phyloP scores from a whole-genome alignment of 1,140 invertebrate genomes.

The Araneus ventricosus region DNA sequence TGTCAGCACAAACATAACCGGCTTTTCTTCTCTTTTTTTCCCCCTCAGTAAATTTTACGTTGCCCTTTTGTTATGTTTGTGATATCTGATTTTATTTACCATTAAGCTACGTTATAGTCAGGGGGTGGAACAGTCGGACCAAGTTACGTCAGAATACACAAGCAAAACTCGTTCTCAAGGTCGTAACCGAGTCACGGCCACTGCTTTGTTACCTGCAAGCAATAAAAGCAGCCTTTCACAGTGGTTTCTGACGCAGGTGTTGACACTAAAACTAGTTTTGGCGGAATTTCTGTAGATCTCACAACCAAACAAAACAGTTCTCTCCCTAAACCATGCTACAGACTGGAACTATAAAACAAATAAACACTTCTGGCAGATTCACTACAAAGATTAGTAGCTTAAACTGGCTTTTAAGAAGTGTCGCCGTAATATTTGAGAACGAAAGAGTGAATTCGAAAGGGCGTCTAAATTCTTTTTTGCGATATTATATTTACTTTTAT shows the following conservation, averaged over 20 bases:
- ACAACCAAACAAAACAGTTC: not conserved
- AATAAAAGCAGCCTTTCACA: not conserved
- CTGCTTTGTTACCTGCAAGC: conserved; percentile 1
- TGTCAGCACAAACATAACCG: not conserved
- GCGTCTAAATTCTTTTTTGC: no score
- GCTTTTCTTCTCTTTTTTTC: not conserved
- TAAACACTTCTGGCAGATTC: no score
- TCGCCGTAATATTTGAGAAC: no score
- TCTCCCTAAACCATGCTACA: not conserved
- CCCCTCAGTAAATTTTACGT: not conserved
- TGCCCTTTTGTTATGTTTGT: not conserved
- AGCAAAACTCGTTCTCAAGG: conserved; percentile 36
- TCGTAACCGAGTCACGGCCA: conserved; percentile 33
- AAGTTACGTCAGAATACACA: conserved; percentile 16
- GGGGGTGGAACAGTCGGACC: not conserved
- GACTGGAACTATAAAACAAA: no score
- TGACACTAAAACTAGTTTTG: conserved; percentile 17
- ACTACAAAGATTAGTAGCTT: no score
- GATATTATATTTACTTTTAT: no score
- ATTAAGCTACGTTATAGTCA: not conserved
- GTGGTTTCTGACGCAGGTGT: not conserved
- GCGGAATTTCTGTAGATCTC: not conserved
- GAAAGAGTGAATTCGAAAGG: no score
- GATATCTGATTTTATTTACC: not conserved
- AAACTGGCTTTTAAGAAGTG: no score